A percentile compares a stretch with the other conserved stretches of the same genome.
These are phyloP conservation scores for Conger conger DNA, from an alignment of 2,113 vertebrate species.

Conservation along the genomic window DNA sequence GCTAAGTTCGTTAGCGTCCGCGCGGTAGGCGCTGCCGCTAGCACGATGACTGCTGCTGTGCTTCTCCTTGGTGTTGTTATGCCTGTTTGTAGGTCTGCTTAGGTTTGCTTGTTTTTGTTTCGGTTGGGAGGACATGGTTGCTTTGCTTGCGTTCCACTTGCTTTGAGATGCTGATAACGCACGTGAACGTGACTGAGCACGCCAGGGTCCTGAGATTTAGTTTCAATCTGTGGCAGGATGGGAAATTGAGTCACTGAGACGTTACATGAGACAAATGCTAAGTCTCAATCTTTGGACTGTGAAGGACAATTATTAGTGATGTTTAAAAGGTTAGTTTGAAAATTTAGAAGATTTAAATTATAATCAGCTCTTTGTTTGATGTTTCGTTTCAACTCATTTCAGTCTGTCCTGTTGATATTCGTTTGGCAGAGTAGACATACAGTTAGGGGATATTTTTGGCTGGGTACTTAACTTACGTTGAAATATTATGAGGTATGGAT, in stretches of 20 bases:
- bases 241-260: not conserved
- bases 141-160: not conserved
- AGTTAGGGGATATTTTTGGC: not conserved
- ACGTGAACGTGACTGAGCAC: not conserved
- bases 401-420: not conserved
- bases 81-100: not conserved
- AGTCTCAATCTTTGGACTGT: not conserved
- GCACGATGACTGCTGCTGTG: not conserved
- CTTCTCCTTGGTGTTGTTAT: not conserved
- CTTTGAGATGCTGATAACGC: not conserved
- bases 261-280: not conserved
- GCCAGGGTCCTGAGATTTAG: not conserved
- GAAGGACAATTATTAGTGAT: not conserved
- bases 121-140: not conserved
- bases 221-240: not conserved
- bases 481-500: not conserved
- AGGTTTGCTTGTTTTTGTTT: not conserved
- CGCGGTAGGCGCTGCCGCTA: not conserved
- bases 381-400: not conserved
- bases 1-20: not conserved
- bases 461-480: no score
- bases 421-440: not conserved
- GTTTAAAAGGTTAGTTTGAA: not conserved
- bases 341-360: no score
- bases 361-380: not conserved